phyloP scores from a whole-genome alignment of 1,140 invertebrate species.

The Fopius arisanus region DNA sequence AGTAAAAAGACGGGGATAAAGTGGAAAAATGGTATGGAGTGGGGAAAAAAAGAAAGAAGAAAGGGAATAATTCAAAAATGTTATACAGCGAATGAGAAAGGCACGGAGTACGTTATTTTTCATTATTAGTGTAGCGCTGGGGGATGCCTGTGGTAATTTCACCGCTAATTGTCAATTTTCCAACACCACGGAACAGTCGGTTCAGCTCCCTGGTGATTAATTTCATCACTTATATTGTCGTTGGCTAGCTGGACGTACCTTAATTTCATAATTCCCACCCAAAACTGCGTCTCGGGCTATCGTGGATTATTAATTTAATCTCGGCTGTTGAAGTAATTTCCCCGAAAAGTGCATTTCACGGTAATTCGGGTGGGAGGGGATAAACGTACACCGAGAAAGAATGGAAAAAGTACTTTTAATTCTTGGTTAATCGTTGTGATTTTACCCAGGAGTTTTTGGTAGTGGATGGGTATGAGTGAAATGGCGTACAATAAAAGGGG shows the following conservation, averaged over 20 bases:
- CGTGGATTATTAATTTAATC: not conserved
- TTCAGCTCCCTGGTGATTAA: not conserved
- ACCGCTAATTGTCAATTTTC: constrained; percentile 32
- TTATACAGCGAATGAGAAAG: constrained; percentile 22
- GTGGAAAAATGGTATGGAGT: too few species aligned
- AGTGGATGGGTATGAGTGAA: not conserved
- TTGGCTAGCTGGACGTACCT: not conserved
- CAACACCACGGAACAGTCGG: constrained; percentile 1
- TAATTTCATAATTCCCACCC: not conserved
- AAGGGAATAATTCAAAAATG: constrained; percentile 13
- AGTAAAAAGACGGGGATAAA: not conserved
- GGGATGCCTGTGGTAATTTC: constrained; percentile 10
- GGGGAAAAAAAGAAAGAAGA: not conserved
- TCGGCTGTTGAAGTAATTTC: not conserved
- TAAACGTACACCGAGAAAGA: not conserved
- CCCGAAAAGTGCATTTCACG: not conserved
- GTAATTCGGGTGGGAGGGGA: not conserved
- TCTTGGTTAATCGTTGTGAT: not conserved
- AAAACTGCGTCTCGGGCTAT: not conserved
- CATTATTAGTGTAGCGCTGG: constrained; percentile 4
- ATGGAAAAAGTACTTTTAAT: not conserved
- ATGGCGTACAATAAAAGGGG: constrained; percentile 5
- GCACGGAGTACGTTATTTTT: constrained; percentile 22
- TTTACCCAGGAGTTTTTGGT: not conserved
- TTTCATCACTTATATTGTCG: not conserved